Conservation (phyloP, 2,113 vertebrate species). For the Mustela lutreola region DNA sequence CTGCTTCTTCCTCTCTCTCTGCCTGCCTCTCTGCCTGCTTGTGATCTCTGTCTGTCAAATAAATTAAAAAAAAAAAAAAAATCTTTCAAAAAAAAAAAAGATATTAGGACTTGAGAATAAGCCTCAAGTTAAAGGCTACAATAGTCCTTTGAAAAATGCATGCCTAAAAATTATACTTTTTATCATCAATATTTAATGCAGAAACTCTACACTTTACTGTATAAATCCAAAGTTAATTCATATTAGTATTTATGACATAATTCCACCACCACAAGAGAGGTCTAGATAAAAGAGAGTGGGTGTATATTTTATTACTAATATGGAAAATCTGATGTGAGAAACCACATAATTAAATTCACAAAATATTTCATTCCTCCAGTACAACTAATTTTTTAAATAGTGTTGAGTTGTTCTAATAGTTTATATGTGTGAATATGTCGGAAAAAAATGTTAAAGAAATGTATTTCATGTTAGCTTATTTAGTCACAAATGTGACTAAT, state of each 20-base stretch:
- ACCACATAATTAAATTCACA: neutral
- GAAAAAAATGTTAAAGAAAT: neutral
- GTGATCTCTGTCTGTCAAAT: too few relatives aligned
- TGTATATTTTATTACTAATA: conserved; percentile 3
- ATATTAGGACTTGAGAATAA: neutral
- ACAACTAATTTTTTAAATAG: neutral
- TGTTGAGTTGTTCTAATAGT: neutral
- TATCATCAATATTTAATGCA: neutral
- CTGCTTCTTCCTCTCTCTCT: too few relatives aligned
- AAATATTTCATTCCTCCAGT: neutral
- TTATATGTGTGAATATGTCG: neutral
- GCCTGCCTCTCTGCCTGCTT: too few relatives aligned
- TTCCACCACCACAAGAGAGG: neutral
- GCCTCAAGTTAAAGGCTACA: neutral
- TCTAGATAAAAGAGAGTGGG: neutral
- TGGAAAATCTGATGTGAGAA: neutral
- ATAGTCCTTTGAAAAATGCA: neutral
- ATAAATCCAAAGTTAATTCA: neutral
- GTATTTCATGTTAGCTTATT: neutral
- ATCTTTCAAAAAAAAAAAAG: neutral
- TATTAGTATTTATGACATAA: neutral
- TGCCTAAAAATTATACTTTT: neutral
- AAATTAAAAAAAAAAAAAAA: too few relatives aligned
- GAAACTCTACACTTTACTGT: neutral
- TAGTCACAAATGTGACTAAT: neutral